phyloP scores from a whole-genome alignment of 2,113 vertebrate species.

The Oreocharis arfaki region DNA sequence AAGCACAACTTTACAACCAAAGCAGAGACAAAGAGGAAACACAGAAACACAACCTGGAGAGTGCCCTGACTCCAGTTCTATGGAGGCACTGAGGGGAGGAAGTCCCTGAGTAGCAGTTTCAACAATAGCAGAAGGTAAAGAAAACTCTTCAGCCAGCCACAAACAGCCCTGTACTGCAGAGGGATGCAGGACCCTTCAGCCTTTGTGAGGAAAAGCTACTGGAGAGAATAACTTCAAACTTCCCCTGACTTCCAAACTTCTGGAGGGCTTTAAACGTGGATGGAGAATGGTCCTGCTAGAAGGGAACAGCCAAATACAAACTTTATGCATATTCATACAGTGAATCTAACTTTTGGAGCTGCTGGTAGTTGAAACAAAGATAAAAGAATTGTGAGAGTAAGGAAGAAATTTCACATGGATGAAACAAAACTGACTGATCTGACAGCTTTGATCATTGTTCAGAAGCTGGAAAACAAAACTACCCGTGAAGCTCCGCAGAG shows the following conservation, averaged over 20 bases:
- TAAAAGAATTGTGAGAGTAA: not conserved
- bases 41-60: not conserved
- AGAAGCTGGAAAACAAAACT: not conserved
- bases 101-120: not conserved
- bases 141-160: not conserved
- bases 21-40: not conserved
- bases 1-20: not conserved
- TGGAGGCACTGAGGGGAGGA: not conserved
- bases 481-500: not conserved
- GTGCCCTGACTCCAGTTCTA: not conserved
- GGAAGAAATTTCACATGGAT: not conserved
- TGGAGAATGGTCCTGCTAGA: not conserved
- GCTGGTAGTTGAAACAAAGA: not conserved
- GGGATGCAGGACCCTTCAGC: not conserved
- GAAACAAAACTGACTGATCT: not conserved
- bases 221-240: not conserved
- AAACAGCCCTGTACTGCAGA: not conserved
- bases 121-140: not conserved
- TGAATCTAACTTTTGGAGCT: not conserved
- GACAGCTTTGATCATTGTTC: not conserved
- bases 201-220: not conserved
- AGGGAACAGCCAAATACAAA: not conserved
- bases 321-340: not conserved
- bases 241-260: not conserved
- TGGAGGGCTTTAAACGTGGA: accelerated